These are phyloP conservation scores for Notamacropus eugenii DNA, from an alignment of 2,797 vertebrate genomes.

Conservation along the genomic window DNA sequence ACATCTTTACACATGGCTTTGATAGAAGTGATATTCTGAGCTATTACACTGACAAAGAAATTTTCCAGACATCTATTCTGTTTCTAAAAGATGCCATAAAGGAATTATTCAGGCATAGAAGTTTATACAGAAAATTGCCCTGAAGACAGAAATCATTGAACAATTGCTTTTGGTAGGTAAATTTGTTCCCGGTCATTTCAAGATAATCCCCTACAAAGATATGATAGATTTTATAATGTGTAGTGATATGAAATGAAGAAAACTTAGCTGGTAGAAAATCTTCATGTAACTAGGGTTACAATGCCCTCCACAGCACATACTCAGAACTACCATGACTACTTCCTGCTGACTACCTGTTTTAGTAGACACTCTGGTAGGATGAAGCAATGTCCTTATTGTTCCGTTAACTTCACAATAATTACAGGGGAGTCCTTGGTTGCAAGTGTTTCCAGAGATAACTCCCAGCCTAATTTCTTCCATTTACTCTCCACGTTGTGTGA, in stretches of 20 bases:
- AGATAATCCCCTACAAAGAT: neutral
- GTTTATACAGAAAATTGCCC: neutral
- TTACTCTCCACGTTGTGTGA: neutral
- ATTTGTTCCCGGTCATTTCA: neutral
- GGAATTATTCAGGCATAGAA: neutral
- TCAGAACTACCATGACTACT: neutral
- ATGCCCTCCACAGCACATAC: neutral
- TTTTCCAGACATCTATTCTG: neutral
- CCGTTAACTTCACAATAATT: neutral
- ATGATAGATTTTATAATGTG: neutral
- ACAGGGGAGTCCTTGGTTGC: neutral
- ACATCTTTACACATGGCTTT: neutral
- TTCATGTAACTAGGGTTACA: neutral
- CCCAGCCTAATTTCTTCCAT: neutral
- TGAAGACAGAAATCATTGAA: neutral
- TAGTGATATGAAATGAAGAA: neutral
- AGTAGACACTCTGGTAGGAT: neutral
- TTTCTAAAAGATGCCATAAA: neutral
- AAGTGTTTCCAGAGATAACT: neutral
- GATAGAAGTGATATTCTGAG: constrained; percentile 12
- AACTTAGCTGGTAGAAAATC: neutral
- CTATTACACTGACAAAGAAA: neutral
- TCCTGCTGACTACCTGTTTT: neutral
- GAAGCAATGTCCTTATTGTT: neutral
- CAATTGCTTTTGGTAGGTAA: neutral